Evolutionary conservation across 2,888 invertebrate species (phyloP).

Genomic region (Hemistola chrysoprasaria): DNA sequence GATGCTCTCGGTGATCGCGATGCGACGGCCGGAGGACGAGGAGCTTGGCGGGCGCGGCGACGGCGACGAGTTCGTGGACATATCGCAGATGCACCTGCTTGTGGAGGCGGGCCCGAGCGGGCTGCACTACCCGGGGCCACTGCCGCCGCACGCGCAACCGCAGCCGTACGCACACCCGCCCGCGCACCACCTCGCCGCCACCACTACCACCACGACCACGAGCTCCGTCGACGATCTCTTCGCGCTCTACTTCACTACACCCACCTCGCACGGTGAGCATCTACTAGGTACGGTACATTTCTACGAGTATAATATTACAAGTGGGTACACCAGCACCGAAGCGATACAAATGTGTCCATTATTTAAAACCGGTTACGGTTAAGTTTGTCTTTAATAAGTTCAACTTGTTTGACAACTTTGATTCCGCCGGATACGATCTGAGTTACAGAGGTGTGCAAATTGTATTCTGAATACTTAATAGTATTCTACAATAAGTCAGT

Average conservation of each 20-base stretch:
- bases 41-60: conserved; percentile 76
- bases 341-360: conserved; percentile 7
- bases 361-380: conserved; percentile 26
- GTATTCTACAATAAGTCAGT: too few relatives aligned
- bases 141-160: conserved; percentile 72
- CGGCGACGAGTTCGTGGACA: conserved; percentile 91
- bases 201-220: conserved; percentile 59
- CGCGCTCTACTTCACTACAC: conserved; percentile 88
- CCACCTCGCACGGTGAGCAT: conserved; percentile 83
- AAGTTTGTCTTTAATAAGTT: conserved; percentile 26
- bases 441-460: conserved; percentile 19
- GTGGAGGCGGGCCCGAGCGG: conserved; percentile 83
- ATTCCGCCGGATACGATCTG: conserved; percentile 23
- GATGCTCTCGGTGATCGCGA: conserved; percentile 85
- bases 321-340: background rate
- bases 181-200: conserved; percentile 59
- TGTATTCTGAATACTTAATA: conserved; percentile 7
- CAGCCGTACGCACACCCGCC: conserved; percentile 61
- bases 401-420: conserved; percentile 31
- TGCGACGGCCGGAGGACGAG: conserved; percentile 89
- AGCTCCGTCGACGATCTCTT: conserved; percentile 89
- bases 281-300: conserved; percentile 33
- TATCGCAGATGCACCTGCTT: conserved; percentile 90
- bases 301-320: conserved; percentile 2
- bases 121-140: conserved; percentile 73